Evolutionary conservation across 2,797 vertebrate genomes (phyloP), one percentile per base, ranked within the genome.

Genomic region (Falco rusticolus): DNA sequence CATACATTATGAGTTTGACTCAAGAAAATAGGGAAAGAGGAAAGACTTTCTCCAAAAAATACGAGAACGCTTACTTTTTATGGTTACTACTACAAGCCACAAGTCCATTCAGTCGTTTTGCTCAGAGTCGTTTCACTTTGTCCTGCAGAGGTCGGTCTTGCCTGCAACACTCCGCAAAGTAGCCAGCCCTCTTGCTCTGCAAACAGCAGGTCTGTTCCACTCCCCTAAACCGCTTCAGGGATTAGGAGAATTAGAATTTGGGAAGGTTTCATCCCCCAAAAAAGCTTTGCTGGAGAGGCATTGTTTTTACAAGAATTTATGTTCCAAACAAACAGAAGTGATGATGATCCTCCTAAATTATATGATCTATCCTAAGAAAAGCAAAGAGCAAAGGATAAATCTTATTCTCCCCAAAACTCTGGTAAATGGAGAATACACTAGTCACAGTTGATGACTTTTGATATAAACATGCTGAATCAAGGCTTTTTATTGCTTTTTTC

Each of bases 121-220:
- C 59, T 11, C 3, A 19, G 48, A 24, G 54, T 54, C 79, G 19
- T 54, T 77, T 47, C 53, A 12, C 31, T 95, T 95, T 37, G 25
- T 88, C 97, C 98, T 97, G 97, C 97, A 98, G 98, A 97, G 97
- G 98, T 97, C 98, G 71, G 94, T 91, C 87, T 98, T 98, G 97
- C 76, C 98, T 93, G 96, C 84, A 71, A 50, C 81, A 97, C 87
- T 34, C 82, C 14, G 21, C 28, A 28, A 84, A 93, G 33, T 1
- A 43, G 20, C 6, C 24, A 48, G 11, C 11, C 3, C 16, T 63
- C 37, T 9, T 47, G 50, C 48, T 82, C 37, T 33, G 43, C 60
- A n/a, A 41, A 28, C 26, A 25, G n/a, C 43, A 37, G 22, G 21
- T 63, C 70, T 47, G 3, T 21, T 53, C 57, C n/a, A 17, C 39